Percentiles rank a stretch among this genome's conserved stretches.
Evolutionary conservation across 2,888 invertebrate species (phyloP).

Genomic region (Embidobia sp.): DNA sequence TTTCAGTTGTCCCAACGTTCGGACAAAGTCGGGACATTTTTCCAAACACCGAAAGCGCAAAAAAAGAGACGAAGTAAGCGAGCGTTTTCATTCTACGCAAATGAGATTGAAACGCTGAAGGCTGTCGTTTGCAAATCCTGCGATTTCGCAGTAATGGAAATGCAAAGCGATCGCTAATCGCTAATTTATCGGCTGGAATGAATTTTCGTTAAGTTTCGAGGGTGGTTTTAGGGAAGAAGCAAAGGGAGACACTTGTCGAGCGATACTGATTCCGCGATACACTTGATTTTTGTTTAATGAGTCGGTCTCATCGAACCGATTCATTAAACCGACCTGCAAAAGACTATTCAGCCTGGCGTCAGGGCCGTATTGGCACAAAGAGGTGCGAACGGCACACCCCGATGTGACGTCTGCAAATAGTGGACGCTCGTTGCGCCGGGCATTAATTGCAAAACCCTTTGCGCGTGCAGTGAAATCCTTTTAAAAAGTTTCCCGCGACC

Average conservation of each 20-base stretch:
- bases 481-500: constrained; percentile 37
- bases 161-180: constrained; percentile 46
- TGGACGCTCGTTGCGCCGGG: constrained; percentile 51
- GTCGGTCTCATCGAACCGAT: constrained; percentile 49
- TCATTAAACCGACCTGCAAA: constrained; percentile 50
- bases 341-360: constrained; percentile 34
- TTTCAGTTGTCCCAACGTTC: too few relatives aligned
- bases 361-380: constrained; percentile 51
- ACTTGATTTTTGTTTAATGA: constrained; percentile 43
- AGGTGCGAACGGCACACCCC: constrained; percentile 57
- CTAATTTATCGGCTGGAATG: constrained; percentile 28
- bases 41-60: too few relatives aligned
- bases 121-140: constrained; percentile 50
- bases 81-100: constrained; percentile 55
- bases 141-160: constrained; percentile 51
- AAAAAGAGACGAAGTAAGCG: constrained; percentile 14
- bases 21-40: too few relatives aligned
- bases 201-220: constrained; percentile 31
- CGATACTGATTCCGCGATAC: constrained; percentile 9
- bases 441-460: constrained; percentile 59
- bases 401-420: constrained; percentile 61
- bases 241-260: background rate
- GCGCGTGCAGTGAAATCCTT: constrained; percentile 40
- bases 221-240: too few relatives aligned
- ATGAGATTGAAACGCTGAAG: constrained; percentile 56